Conservation (phyloP, 2,888 invertebrate species). For the Orthonychiurus folsomi region DNA sequence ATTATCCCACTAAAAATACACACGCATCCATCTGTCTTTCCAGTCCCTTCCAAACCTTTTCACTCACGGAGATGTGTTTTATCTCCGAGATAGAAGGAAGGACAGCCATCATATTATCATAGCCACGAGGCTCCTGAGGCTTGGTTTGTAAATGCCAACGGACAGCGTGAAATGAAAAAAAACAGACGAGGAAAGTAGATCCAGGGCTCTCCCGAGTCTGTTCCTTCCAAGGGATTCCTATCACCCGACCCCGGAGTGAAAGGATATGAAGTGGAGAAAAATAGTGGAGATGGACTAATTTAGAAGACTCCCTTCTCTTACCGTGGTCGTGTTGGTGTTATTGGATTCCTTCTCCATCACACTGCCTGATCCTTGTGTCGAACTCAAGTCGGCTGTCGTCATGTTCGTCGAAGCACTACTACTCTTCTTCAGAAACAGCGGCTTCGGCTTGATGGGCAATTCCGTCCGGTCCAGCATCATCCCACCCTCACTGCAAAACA, state of each 20-base stretch:
- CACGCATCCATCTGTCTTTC: too few species aligned
- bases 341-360: not conserved
- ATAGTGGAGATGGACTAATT: slow-evolving; percentile 1
- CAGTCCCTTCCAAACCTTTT: too few species aligned
- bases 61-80: not conserved
- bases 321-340: slow-evolving; percentile 8
- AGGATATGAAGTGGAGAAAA: not conserved
- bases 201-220: not conserved
- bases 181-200: not conserved
- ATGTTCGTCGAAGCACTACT: not conserved
- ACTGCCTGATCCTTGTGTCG: not conserved
- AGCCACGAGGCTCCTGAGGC: not conserved
- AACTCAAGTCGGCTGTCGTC: not conserved
- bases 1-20: too few species aligned
- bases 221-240: not conserved
- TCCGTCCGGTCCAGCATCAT: slow-evolving; percentile 41
- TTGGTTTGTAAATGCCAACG: not conserved
- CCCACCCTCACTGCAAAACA: slow-evolving; percentile 11
- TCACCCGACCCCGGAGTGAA: not conserved
- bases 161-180: not conserved
- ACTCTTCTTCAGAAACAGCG: slow-evolving; percentile 66
- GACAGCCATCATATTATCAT: not conserved
- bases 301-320: too few species aligned
- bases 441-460: slow-evolving; percentile 65
- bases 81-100: not conserved